Evolutionary conservation across 2,797 vertebrate genomes (phyloP).

Genomic region (Atherinosoma microstoma): DNA sequence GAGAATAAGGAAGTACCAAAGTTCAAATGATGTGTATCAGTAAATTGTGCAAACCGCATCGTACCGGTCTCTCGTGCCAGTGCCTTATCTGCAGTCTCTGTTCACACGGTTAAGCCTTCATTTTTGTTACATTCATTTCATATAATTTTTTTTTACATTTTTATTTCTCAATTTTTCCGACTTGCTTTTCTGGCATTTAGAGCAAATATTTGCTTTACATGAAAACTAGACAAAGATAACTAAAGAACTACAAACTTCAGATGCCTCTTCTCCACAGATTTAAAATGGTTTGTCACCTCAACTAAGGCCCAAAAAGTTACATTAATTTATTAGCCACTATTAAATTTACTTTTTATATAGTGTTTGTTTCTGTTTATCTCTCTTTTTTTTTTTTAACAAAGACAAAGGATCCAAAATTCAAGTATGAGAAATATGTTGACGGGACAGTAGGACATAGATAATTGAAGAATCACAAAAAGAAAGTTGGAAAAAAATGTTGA

Average conservation of each 20-base stretch:
- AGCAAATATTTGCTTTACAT: too few relatives aligned
- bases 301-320: not conserved
- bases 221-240: not conserved
- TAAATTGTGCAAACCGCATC: slow-evolving; percentile 19
- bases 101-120: not conserved
- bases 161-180: too few relatives aligned
- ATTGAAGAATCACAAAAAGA: not conserved
- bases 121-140: not conserved
- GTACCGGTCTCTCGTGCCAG: slow-evolving; percentile 2
- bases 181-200: too few relatives aligned
- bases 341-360: not conserved
- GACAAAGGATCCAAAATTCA: not conserved
- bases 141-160: too few relatives aligned
- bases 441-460: not conserved
- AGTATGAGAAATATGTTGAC: not conserved
- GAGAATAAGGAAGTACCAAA: slow-evolving; percentile 74
- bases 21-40: slow-evolving; percentile 67
- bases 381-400: not conserved
- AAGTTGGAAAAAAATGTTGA: not conserved
- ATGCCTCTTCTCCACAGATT: not conserved
- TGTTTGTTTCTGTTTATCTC: too few relatives aligned
- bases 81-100: not conserved
- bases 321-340: not conserved
- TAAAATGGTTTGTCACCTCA: not conserved
- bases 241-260: not conserved